Conservation (phyloP, 2,113 vertebrate species). For the Brachypodius melanocephalos region DNA sequence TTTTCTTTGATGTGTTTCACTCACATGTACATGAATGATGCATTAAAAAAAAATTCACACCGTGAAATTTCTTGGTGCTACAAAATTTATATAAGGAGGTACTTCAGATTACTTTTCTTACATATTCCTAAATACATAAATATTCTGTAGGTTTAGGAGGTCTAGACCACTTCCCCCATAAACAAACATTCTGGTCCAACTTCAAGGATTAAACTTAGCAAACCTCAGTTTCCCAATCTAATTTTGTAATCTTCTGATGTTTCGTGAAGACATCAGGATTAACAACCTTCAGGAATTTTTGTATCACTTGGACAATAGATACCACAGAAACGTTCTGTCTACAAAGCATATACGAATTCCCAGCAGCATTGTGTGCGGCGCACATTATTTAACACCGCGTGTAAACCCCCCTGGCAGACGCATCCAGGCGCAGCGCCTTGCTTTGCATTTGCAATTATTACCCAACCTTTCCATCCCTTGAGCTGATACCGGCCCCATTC, state of each 20-base stretch:
- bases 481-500: neutral
- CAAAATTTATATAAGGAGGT: neutral
- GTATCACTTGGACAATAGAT: neutral
- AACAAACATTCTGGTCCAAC: neutral
- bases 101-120: neutral
- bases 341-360: fast-evolving
- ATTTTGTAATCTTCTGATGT: neutral
- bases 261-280: neutral
- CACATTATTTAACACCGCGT: neutral
- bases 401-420: neutral
- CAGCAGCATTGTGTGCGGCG: neutral
- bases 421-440: neutral
- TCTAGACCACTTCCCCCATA: neutral
- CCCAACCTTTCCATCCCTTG: neutral
- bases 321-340: neutral
- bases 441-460: neutral
- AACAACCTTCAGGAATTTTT: neutral
- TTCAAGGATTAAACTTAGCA: neutral
- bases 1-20: neutral
- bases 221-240: neutral
- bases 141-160: neutral
- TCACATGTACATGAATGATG: neutral
- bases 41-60: neutral
- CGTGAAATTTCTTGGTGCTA: neutral
- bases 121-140: neutral